phyloP scores from a whole-genome alignment of 2,113 vertebrate species.

The Hoplias malabaricus region DNA sequence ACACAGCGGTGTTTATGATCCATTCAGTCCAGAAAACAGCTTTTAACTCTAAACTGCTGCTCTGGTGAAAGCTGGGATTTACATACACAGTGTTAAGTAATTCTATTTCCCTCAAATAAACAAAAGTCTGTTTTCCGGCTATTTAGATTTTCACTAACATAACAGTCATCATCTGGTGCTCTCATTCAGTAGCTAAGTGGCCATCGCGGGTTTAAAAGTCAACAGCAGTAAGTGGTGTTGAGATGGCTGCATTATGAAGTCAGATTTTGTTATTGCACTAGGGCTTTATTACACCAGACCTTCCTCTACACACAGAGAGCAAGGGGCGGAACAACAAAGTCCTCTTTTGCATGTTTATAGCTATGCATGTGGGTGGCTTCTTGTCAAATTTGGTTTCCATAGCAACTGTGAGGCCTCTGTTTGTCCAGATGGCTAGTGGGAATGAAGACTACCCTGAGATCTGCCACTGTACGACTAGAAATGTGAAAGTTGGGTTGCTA shows the following conservation, averaged over 20 bases:
- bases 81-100: neutral
- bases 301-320: neutral
- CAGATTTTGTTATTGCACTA: neutral
- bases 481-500: neutral
- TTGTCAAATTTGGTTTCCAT: conserved; percentile 46
- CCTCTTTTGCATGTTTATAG: conserved; percentile 13
- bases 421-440: conserved; percentile 33
- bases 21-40: neutral
- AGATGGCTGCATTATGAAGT: neutral
- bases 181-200: neutral
- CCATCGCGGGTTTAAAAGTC: neutral
- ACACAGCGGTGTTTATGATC: neutral
- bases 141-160: neutral
- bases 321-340: neutral
- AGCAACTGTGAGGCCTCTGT: conserved; percentile 33
- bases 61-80: neutral
- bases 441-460: conserved; percentile 24
- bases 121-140: neutral
- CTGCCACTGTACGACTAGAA: neutral
- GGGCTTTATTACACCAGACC: neutral
- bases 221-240: neutral
- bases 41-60: neutral
- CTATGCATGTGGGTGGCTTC: conserved; percentile 22
- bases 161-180: neutral
- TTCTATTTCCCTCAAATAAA: neutral